These are phyloP conservation scores for Pteromalus puparum DNA, from an alignment of 1,140 invertebrate species.

Conservation along the genomic window DNA sequence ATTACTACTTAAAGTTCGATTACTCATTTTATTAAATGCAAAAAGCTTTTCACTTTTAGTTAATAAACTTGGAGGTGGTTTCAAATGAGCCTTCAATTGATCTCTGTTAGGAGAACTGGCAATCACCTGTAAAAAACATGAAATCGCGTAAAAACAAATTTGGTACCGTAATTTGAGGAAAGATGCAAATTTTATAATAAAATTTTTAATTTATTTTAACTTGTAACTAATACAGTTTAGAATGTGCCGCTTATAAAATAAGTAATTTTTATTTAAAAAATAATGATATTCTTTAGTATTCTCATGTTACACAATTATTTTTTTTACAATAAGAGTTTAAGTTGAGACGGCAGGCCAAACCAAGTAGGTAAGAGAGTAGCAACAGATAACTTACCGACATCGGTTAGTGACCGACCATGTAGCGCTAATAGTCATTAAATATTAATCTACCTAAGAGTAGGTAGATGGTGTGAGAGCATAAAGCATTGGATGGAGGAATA, in stretches of 20 bases:
- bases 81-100: constrained; percentile 89
- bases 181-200: background rate
- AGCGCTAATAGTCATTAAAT: no score
- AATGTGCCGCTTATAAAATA: background rate
- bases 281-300: no score
- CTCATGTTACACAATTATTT: no score
- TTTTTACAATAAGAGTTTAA: no score
- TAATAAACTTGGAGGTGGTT: constrained; percentile 87
- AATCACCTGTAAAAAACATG: constrained; percentile 75
- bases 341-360: no score
- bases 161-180: background rate
- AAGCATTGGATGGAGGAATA: no score
- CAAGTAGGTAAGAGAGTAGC: no score
- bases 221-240: background rate
- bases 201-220: background rate
- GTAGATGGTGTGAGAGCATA: no score
- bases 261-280: no score
- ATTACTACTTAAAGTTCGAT: background rate
- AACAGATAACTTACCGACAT: no score
- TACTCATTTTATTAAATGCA: constrained; percentile 60
- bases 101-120: constrained; percentile 93
- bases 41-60: constrained; percentile 71
- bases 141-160: constrained; percentile 17
- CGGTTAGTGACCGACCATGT: no score
- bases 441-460: no score